These are phyloP conservation scores for Lepus americanus DNA, from an alignment of 2,113 vertebrate genomes.

Conservation along the genomic window DNA sequence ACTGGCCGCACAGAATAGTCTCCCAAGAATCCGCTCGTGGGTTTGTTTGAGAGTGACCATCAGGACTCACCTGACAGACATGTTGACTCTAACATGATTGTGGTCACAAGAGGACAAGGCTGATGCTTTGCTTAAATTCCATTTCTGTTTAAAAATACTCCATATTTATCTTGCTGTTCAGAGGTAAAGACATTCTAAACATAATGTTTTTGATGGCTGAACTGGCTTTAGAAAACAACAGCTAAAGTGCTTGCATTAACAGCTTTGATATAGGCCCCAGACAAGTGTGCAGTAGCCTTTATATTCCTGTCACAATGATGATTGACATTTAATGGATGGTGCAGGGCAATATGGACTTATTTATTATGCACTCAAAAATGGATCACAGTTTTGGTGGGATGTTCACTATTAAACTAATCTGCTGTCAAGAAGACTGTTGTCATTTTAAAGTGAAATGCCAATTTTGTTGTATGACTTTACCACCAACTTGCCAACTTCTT, in stretches of 20 bases:
- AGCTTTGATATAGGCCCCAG: conserved; percentile 65
- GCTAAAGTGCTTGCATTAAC: conserved; percentile 71
- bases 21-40: background rate
- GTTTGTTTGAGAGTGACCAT: background rate
- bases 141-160: conserved; percentile 5
- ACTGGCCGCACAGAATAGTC: background rate
- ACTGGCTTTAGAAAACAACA: conserved; percentile 55
- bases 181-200: conserved; percentile 61
- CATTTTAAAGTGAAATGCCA: conserved; percentile 78
- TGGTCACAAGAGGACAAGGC: background rate
- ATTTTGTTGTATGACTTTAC: conserved; percentile 61
- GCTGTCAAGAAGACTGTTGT: conserved; percentile 73
- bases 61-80: background rate
- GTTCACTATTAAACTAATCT: conserved; percentile 81
- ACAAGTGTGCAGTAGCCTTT: conserved; percentile 72
- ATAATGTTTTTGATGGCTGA: conserved; percentile 58
- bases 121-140: background rate
- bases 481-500: conserved; percentile 63
- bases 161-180: conserved; percentile 21
- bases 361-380: conserved; percentile 83
- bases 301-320: conserved; percentile 81
- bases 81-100: background rate
- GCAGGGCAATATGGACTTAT: conserved; percentile 84
- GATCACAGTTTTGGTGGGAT: conserved; percentile 81
- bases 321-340: conserved; percentile 80